phyloP scores from a whole-genome alignment of 2,113 vertebrate species.

The Halcyon senegalensis region DNA sequence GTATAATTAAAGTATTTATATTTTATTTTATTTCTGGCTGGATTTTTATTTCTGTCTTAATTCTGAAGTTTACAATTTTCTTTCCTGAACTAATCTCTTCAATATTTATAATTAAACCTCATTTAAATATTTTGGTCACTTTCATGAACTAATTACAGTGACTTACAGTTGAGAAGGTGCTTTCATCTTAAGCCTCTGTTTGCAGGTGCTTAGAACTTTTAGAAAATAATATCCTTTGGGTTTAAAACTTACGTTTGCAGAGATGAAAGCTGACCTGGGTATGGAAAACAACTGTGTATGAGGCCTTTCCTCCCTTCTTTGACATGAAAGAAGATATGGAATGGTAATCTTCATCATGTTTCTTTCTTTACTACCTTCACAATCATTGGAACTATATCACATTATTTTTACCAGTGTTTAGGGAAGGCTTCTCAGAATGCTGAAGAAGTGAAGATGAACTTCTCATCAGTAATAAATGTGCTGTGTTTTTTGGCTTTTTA shows the following conservation, averaged over 20 bases:
- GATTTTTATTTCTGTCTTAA: conserved; percentile 11
- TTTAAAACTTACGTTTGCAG: not conserved
- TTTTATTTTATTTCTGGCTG: not conserved
- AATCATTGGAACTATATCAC: not conserved
- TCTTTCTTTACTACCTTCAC: not conserved
- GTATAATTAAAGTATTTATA: not conserved
- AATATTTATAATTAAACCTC: conserved; percentile 32
- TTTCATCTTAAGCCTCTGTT: conserved; percentile 15
- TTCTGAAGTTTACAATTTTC: not conserved
- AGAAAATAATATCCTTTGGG: not conserved
- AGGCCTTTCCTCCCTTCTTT: not conserved
- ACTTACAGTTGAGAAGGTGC: not conserved
- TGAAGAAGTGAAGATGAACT: not conserved
- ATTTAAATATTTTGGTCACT: conserved; percentile 54
- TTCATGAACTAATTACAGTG: conserved; percentile 31
- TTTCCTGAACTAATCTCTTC: conserved; percentile 10
- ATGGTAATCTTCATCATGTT: not conserved
- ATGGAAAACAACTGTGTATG: not conserved
- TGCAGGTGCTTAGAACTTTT: conserved; percentile 1
- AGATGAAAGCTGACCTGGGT: not conserved
- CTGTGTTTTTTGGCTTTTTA: not conserved
- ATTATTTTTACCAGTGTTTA: not conserved
- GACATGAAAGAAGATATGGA: not conserved
- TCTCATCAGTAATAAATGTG: not conserved
- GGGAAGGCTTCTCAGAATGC: not conserved